Evolutionary conservation across 2,113 vertebrate species (phyloP).

Genomic region (Lophura nycthemera): DNA sequence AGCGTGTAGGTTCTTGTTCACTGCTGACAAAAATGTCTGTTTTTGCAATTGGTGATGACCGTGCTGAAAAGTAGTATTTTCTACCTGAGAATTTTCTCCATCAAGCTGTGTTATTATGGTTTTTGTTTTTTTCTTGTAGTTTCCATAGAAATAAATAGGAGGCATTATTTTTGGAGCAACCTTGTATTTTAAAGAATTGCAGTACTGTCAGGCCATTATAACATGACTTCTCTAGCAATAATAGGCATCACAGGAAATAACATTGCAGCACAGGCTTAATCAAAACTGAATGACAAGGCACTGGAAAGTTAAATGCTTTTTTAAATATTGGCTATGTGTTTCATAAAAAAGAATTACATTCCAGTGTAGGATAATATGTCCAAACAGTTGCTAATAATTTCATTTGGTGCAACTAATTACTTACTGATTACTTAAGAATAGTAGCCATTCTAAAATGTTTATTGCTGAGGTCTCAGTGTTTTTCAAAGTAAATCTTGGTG

Average conservation of each 20-base stretch:
- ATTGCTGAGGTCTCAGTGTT: slow-evolving; percentile 3
- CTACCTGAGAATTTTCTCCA: too few species aligned
- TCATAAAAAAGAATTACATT: slow-evolving; percentile 53
- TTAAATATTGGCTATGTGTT: slow-evolving; percentile 1
- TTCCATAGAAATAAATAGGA: too few species aligned
- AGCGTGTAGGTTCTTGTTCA: too few species aligned
- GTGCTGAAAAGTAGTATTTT: too few species aligned
- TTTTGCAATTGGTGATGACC: too few species aligned
- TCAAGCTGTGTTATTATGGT: too few species aligned
- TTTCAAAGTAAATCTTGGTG: background rate
- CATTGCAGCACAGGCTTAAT: slow-evolving; percentile 63
- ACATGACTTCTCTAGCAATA: slow-evolving; percentile 52
- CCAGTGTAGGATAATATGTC: slow-evolving; percentile 32
- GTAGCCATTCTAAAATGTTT: background rate
- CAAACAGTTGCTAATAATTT: slow-evolving; percentile 46
- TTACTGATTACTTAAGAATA: slow-evolving; percentile 55
- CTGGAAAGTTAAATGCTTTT: slow-evolving; percentile 66
- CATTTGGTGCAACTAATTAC: slow-evolving; percentile 40
- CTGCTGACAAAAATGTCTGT: too few species aligned
- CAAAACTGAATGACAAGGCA: slow-evolving; percentile 71
- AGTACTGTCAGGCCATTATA: slow-evolving; percentile 64
- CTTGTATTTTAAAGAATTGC: background rate
- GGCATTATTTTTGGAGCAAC: too few species aligned
- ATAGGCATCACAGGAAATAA: slow-evolving; percentile 67
- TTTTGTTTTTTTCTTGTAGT: too few species aligned